phyloP scores from a whole-genome alignment of 1,140 invertebrate genomes.

The Scylla paramamosain region DNA sequence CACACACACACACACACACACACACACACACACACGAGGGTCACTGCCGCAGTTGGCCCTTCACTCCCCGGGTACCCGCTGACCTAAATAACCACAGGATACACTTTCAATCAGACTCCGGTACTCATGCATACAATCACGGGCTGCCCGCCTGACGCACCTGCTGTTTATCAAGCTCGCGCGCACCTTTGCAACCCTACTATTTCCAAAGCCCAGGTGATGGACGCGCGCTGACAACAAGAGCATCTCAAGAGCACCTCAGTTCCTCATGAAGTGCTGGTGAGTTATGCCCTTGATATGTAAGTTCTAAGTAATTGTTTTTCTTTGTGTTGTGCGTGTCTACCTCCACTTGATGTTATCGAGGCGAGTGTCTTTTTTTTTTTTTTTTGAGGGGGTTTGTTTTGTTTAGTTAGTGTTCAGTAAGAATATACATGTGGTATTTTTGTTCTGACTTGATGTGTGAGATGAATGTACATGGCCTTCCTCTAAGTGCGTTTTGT shows the following conservation, averaged over 20 bases:
- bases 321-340: neutral
- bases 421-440: no score
- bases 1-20: neutral
- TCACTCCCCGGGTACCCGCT: neutral
- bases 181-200: neutral
- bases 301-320: neutral
- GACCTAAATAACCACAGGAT: conserved; percentile 22
- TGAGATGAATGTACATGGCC: no score
- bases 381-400: no score
- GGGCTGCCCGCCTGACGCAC: neutral
- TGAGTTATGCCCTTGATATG: neutral
- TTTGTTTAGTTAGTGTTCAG: no score
- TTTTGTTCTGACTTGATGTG: no score
- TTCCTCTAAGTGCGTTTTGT: no score
- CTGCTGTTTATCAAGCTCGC: neutral
- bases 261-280: neutral
- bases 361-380: neutral
- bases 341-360: neutral
- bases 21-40: neutral
- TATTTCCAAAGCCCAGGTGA: neutral
- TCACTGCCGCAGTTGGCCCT: neutral
- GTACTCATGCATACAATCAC: neutral
- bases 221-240: neutral
- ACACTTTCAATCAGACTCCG: neutral
- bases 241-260: neutral